Evolutionary conservation across 1,140 invertebrate genomes (phyloP), one percentile per base, ranked within the genome.

Genomic region (Drosophila kanapiae): DNA sequence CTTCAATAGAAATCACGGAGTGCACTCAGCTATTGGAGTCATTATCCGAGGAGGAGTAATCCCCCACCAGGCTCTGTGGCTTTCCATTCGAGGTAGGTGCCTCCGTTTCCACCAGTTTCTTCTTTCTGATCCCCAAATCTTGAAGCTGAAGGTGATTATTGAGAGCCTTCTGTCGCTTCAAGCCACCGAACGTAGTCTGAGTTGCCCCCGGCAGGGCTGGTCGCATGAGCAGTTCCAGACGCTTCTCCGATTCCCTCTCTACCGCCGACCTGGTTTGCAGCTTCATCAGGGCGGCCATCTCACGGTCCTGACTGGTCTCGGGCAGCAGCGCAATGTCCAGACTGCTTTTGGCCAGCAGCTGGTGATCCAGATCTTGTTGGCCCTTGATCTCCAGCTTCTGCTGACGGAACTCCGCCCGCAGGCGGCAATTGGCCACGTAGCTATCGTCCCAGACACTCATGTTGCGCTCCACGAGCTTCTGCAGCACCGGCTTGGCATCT

Each of bases 381-480:
- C 94, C 94, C 91, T 97, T 95, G 1, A 97, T 82, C 90, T 97
- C 95, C 87, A 96, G 96, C 93, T 97, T 96, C 69, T 95, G 95
- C 80, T 95, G 95, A 76, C 98, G 95, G 94, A 99, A 98, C 80
- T 95, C 94, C 53, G 96, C 95, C 69, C 98, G 94, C 13, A 98
- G 93, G 47, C 95, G 93, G 91, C 95, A 96, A 94, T 99, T 99
- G 3, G 97, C 96, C 70, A 95, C 95, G 92, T 98, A 99, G 93
- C 97, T 97, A 94, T 99, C 98, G 91, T 96, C 96, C 96, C 96
- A 98, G 2, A 95, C 94, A 60, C 94, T 94, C 72, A 97, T 95
- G 93, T 98, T 97, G 37, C 96, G 94, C 38, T 96, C 95, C 71
- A 97, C 96, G 6, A 99, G 94, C 85, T 95, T 94, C 56, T 95